Percentiles rank a stretch among this genome's conserved stretches.
Conservation (phyloP, 1,140 invertebrate species). For the Drosophila nikananu region DNA sequence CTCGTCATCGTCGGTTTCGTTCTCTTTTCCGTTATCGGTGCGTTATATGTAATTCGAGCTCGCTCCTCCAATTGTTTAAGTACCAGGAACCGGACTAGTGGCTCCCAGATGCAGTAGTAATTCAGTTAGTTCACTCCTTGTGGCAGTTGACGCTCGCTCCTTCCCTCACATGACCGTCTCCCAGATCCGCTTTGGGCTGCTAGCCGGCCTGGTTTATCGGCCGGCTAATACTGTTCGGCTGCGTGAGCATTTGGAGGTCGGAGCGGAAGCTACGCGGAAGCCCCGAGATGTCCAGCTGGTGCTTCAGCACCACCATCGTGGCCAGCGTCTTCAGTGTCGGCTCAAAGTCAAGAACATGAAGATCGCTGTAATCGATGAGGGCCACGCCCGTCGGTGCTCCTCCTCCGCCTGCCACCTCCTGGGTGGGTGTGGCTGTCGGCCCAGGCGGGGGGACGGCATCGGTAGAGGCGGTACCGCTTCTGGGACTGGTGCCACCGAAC, state of each 20-base stretch:
- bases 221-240: slow-evolving; percentile 84
- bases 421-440: not conserved
- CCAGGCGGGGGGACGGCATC: not conserved
- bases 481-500: slow-evolving; percentile 94
- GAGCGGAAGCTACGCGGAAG: slow-evolving; percentile 88
- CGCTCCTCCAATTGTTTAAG: slow-evolving; percentile 25
- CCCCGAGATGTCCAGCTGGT: slow-evolving; percentile 88
- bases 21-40: slow-evolving; percentile 15
- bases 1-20: not conserved
- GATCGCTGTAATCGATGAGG: slow-evolving; percentile 92
- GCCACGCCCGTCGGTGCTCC: slow-evolving; percentile 9
- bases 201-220: slow-evolving; percentile 82
- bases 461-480: not conserved
- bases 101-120: slow-evolving; percentile 9
- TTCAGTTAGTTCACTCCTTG: slow-evolving; percentile 4
- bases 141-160: slow-evolving; percentile 36
- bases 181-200: slow-evolving; percentile 15
- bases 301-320: slow-evolving; percentile 88
- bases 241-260: slow-evolving; percentile 86
- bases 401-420: slow-evolving; percentile 11
- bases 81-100: slow-evolving; percentile 33
- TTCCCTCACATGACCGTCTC: not conserved
- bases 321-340: slow-evolving; percentile 90
- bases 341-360: slow-evolving; percentile 91
- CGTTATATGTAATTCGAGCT: slow-evolving; percentile 24